Evolutionary conservation across 1,140 invertebrate species (phyloP), one percentile per base, ranked within the genome.

Genomic region (Solen grandis): DNA sequence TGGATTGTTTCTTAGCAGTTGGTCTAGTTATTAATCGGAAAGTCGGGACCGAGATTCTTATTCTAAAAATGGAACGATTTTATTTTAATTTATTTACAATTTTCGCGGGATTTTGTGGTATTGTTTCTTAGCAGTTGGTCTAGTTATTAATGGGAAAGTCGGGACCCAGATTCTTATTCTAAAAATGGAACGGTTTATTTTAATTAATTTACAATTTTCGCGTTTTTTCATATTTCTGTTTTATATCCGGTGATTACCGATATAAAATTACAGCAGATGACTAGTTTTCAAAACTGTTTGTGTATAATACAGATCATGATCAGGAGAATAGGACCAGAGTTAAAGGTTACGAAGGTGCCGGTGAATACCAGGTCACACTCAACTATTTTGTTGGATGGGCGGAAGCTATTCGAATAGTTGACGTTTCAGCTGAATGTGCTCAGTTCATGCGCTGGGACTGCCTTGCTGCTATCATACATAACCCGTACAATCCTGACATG

Each of bases 381-480:
- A 85, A 50, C 54, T 85, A 88, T 72, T 82, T 84, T 55, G 62
- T 85, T 27, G 81, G 82, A 10, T 77, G 84, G 31, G 83, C 80
- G 0, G 84, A 87, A 29, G 77, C 82, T 2, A 60, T 74, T 4
- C 14, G 66, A 35, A 76, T 90, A 22, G 68, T 88, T 8, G 87
- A 86, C 66, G 50, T 69, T 5, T 89, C 88, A 5, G 63, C 19
- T 0, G 31, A 75, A 31, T 90, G 89, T 65, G 50, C 74, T 22
- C 89, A 90, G 84, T 89, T 75, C 81, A 84, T 90, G 70, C 59
- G 76, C 33, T 90, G 88, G 88, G 80, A 88, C 38, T 90, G 89
- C 72, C 63, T 70, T 29, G 84, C 84, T 22, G 86, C 88, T 4
- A 75, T 86, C 25, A 88, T 90, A 27, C 87, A 89, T 70, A 84